Evolutionary conservation across 2,797 vertebrate genomes (phyloP).

Genomic region (Falco biarmicus): DNA sequence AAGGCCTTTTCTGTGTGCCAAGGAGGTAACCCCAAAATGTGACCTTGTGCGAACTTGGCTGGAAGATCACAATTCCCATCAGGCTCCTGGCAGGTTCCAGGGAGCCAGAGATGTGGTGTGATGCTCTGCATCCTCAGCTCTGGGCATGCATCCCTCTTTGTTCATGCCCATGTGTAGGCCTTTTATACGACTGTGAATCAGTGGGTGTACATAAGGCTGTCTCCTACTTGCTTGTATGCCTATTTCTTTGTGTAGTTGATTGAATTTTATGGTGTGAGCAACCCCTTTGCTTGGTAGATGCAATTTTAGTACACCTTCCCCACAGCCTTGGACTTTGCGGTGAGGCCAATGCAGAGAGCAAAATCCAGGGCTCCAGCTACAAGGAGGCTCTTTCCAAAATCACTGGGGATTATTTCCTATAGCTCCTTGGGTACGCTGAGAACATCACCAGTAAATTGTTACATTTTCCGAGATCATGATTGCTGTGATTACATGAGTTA

Average conservation of each 20-base stretch:
- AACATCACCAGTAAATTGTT: background rate
- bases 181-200: background rate
- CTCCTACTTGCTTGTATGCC: rapidly evolving
- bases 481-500: background rate
- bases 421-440: background rate
- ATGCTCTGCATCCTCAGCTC: background rate
- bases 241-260: background rate
- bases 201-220: background rate
- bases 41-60: background rate
- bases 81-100: background rate
- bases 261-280: background rate
- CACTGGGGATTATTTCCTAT: rapidly evolving
- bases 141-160: rapidly evolving
- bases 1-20: background rate
- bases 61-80: background rate
- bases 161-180: background rate
- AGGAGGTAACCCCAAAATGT: background rate
- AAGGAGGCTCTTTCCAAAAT: background rate
- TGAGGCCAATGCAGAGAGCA: background rate
- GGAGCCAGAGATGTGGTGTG: background rate
- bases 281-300: background rate
- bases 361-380: background rate
- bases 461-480: background rate
- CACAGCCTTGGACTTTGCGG: background rate
- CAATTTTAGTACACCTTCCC: background rate